Percentiles rank a stretch among this genome's conserved stretches.
Evolutionary conservation across 2,797 vertebrate genomes (phyloP).

Genomic region (Galago senegalensis): DNA sequence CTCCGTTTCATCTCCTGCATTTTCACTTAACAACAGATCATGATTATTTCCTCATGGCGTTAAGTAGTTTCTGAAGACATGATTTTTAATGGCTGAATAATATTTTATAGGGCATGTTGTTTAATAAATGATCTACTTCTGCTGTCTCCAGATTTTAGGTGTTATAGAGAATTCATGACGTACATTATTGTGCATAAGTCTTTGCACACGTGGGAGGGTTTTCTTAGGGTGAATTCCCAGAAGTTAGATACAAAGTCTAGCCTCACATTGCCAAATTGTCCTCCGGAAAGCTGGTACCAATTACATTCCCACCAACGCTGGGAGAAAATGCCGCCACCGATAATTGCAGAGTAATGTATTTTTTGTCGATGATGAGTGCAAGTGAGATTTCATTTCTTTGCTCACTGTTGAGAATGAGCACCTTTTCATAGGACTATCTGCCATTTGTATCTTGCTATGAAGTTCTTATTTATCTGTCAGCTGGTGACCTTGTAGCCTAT

Average conservation of each 20-base stretch:
- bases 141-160: not conserved
- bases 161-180: fast-evolving
- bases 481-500: not conserved
- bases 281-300: not conserved
- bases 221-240: not conserved
- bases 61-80: not conserved
- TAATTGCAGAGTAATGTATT: fast-evolving
- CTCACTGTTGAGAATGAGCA: not conserved
- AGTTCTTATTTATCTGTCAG: not conserved
- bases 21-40: not conserved
- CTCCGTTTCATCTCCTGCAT: not conserved
- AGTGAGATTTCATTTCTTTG: not conserved
- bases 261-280: not conserved
- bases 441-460: not conserved
- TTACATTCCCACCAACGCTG: not conserved
- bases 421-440: not conserved
- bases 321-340: fast-evolving
- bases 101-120: not conserved
- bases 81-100: not conserved
- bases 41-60: not conserved
- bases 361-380: not conserved
- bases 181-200: fast-evolving
- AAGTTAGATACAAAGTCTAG: not conserved
- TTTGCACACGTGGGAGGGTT: not conserved
- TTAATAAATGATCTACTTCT: fast-evolving